Evolutionary conservation across 2,888 invertebrate species (phyloP).

Genomic region (Drosophila aldrichi): DNA sequence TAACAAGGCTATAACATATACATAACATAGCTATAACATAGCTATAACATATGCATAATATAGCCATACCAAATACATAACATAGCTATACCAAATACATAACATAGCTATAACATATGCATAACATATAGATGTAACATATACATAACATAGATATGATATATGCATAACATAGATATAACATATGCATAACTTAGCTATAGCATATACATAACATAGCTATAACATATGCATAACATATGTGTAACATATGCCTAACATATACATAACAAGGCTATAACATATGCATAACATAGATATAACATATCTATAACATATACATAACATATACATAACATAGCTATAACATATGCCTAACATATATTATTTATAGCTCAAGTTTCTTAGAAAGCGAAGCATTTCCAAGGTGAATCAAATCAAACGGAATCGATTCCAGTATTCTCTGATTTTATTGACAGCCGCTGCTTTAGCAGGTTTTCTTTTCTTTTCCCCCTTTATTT

Average conservation of each 20-base stretch:
- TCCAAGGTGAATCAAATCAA: slow-evolving; percentile 13
- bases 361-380: not conserved
- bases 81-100: too few species aligned
- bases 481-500: not conserved
- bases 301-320: not conserved
- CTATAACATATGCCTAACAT: not conserved
- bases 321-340: not conserved
- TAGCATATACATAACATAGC: too few species aligned
- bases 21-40: too few species aligned
- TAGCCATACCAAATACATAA: too few species aligned
- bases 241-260: not conserved
- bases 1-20: too few species aligned
- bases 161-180: too few species aligned
- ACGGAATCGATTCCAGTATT: slow-evolving; percentile 1
- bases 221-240: too few species aligned
- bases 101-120: too few species aligned
- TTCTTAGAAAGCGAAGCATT: not conserved
- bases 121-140: too few species aligned
- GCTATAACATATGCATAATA: too few species aligned
- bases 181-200: too few species aligned
- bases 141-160: too few species aligned
- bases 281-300: not conserved
- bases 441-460: slow-evolving; percentile 3
- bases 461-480: slow-evolving; percentile 4
- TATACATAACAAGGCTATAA: not conserved